Evolutionary conservation across 2,797 vertebrate species (phyloP).

Genomic region (Pithecia hirsuta): DNA sequence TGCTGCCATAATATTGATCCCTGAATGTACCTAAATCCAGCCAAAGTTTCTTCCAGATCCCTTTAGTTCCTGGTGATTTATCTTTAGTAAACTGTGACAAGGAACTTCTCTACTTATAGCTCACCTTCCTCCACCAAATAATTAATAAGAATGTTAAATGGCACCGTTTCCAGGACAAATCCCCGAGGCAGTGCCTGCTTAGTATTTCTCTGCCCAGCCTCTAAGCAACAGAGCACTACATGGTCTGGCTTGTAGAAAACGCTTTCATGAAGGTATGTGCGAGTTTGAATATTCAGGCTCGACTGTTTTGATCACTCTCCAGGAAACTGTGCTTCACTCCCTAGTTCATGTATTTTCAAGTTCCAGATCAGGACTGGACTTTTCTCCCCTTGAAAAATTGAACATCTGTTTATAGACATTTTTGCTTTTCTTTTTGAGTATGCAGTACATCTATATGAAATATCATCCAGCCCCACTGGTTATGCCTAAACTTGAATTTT

Average conservation of each 20-base stretch:
- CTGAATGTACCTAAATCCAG: background rate
- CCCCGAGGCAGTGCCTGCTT: background rate
- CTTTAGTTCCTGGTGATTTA: background rate
- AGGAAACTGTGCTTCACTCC: slow-evolving; percentile 29
- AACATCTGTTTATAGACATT: background rate
- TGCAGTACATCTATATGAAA: background rate
- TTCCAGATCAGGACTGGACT: background rate
- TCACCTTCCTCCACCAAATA: background rate
- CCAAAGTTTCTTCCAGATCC: background rate
- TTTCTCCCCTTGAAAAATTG: background rate
- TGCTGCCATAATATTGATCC: background rate
- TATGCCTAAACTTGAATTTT: slow-evolving; percentile 52
- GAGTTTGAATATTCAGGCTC: background rate
- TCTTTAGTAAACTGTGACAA: background rate
- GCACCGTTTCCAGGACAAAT: slow-evolving; percentile 44
- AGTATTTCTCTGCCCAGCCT: background rate
- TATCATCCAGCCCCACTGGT: background rate
- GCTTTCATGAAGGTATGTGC: background rate
- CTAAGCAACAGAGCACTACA: background rate
- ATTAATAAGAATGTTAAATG: slow-evolving; percentile 23
- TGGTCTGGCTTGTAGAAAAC: background rate
- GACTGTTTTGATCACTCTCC: background rate
- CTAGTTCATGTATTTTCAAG: slow-evolving; percentile 23
- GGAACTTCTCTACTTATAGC: background rate
- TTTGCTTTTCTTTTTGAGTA: background rate